These are phyloP conservation scores for Masnerella sp. DNA, from an alignment of 2,888 invertebrate species.

Conservation along the genomic window DNA sequence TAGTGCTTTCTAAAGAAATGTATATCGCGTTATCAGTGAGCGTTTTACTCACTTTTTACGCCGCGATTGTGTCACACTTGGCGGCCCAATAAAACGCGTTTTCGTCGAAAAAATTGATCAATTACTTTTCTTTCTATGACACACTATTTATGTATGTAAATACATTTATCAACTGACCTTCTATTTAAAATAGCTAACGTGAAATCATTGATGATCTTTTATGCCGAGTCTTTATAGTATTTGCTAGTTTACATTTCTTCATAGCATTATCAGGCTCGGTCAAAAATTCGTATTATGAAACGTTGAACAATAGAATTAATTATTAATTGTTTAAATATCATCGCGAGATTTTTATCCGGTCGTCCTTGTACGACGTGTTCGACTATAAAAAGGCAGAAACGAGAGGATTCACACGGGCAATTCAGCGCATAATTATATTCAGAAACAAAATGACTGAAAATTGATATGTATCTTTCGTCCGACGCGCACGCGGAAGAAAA, in stretches of 20 bases:
- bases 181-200: conserved; percentile 31
- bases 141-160: conserved; percentile 9
- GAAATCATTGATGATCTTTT: conserved; percentile 39
- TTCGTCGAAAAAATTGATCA: too few relatives aligned
- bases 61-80: too few relatives aligned
- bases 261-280: conserved; percentile 14
- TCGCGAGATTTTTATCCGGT: conserved; percentile 26
- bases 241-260: conserved; percentile 28
- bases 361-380: conserved; percentile 21
- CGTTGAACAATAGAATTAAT: conserved; percentile 31
- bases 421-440: conserved; percentile 24
- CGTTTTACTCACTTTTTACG: too few relatives aligned
- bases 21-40: too few relatives aligned
- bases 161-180: conserved; percentile 41
- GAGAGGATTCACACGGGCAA: conserved; percentile 31
- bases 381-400: background rate
- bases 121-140: conserved; percentile 8
- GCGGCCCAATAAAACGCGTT: conserved; percentile 11
- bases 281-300: conserved; percentile 23
- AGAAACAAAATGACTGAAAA: conserved; percentile 20
- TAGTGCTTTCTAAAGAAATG: too few relatives aligned
- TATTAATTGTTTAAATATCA: conserved; percentile 34
- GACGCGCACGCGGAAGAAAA: conserved; percentile 13
- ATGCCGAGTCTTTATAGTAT: conserved; percentile 19
- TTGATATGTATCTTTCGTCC: conserved; percentile 41